Evolutionary conservation across 2,797 vertebrate species (phyloP).

Genomic region (Acanthiza pusilla): DNA sequence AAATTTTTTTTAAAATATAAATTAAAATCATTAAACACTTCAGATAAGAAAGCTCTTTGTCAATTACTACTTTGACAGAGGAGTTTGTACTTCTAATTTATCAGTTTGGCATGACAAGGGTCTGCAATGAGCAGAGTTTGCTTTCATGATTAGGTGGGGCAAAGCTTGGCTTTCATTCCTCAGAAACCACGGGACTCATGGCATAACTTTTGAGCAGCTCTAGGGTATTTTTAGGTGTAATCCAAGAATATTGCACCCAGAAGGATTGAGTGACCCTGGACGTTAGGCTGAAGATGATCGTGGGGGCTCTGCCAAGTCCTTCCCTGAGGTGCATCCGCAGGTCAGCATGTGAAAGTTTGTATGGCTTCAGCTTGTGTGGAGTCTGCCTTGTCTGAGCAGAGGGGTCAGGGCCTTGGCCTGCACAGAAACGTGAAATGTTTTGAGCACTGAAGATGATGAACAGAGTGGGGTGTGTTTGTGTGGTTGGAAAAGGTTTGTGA

Average conservation of each 20-base stretch:
- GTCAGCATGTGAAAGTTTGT: background rate
- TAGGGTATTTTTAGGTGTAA: slow-evolving; percentile 24
- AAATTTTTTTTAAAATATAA: background rate
- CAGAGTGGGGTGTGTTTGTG: background rate
- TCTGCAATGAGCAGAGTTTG: background rate
- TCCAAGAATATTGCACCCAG: background rate
- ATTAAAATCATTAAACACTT: background rate
- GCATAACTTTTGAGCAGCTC: background rate
- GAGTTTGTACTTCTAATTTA: background rate
- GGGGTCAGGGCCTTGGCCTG: background rate
- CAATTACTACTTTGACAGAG: background rate
- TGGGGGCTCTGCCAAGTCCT: slow-evolving; percentile 27
- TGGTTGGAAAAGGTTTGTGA: background rate
- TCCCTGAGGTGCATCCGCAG: background rate
- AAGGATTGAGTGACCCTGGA: background rate
- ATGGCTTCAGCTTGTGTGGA: background rate
- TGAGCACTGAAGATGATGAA: background rate
- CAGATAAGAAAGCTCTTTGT: background rate
- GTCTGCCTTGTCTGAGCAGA: background rate
- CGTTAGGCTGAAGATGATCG: background rate
- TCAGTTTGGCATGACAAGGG: background rate
- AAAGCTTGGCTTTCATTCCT: background rate
- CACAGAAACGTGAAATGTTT: background rate
- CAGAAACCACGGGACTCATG: background rate
- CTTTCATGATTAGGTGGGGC: background rate